A percentile compares a stretch with the other conserved stretches of the same genome.
Conservation (phyloP, 2,113 vertebrate genomes). For the Euleptes europaea region DNA sequence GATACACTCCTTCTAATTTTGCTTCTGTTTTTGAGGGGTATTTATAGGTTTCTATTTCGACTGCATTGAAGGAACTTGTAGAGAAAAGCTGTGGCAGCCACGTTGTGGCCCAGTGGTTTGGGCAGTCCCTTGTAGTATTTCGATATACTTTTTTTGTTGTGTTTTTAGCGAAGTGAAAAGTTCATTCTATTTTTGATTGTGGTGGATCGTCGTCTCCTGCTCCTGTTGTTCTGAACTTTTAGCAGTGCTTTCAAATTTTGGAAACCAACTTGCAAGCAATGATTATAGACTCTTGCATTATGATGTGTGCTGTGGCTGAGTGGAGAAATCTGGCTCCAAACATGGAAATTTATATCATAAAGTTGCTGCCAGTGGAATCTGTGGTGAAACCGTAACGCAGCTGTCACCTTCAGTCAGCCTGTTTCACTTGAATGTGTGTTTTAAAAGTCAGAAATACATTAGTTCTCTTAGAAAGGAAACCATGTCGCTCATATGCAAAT, state of each 20-base stretch:
- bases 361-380: background rate
- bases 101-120: background rate
- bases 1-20: conserved; percentile 43
- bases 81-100: conserved; percentile 19
- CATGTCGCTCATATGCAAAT: background rate
- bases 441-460: background rate
- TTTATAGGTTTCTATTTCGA: conserved; percentile 22
- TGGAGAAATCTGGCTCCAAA: conserved; percentile 5
- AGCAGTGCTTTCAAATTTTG: conserved; percentile 28
- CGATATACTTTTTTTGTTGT: conserved; percentile 5
- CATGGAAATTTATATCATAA: background rate
- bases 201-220: conserved; percentile 22
- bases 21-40: conserved; percentile 34
- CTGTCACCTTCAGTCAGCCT: background rate
- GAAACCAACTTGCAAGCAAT: background rate
- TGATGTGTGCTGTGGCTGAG: background rate
- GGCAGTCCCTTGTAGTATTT: conserved; percentile 19
- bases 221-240: conserved; percentile 25
- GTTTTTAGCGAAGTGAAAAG: conserved; percentile 29
- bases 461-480: background rate
- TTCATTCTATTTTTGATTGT: conserved; percentile 39
- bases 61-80: conserved; percentile 45
- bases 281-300: conserved; percentile 21
- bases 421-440: background rate
- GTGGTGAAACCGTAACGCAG: background rate